Percentiles rank a stretch among this genome's conserved stretches.
Conservation (phyloP, 2,888 invertebrate species). For the Agrilus cyanescens region DNA sequence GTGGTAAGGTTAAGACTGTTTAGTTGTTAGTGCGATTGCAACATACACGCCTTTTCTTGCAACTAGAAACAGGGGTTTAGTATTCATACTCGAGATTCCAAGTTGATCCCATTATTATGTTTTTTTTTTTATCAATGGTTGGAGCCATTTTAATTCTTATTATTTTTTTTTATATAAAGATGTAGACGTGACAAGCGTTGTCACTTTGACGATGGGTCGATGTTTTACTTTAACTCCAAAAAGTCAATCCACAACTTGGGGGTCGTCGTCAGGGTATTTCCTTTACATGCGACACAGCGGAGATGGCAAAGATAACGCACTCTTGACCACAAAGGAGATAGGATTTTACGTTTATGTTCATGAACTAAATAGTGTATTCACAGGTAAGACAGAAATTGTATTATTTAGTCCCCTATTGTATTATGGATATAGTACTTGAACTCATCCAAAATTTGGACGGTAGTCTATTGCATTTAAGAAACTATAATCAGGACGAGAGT, state of each 20-base stretch:
- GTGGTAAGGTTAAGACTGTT: too few species aligned
- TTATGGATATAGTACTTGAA: too few species aligned
- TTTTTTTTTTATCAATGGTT: too few species aligned
- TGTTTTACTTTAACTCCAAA: conserved; percentile 48
- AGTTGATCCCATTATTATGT: too few species aligned
- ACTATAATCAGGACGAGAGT: too few species aligned
- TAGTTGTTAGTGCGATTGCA: not conserved
- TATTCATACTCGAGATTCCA: too few species aligned
- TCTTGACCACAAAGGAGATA: conserved; percentile 19
- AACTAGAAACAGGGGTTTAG: not conserved
- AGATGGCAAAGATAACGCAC: not conserved
- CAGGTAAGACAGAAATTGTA: conserved; percentile 14
- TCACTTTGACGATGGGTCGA: conserved; percentile 44
- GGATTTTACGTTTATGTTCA: conserved; percentile 53
- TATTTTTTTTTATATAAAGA: conserved; percentile 30
- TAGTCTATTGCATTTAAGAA: too few species aligned
- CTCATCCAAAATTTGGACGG: too few species aligned
- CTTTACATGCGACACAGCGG: conserved; percentile 42
- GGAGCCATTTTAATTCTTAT: too few species aligned
- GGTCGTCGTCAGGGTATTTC: conserved; percentile 44
- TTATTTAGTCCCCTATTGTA: too few species aligned
- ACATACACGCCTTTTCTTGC: not conserved
- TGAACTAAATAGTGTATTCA: conserved; percentile 43
- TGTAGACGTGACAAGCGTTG: conserved; percentile 36
- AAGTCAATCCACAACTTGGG: conserved; percentile 33